These are phyloP conservation scores for Ormyrus thymus DNA, from an alignment of 2,888 invertebrate species.

Conservation along the genomic window DNA sequence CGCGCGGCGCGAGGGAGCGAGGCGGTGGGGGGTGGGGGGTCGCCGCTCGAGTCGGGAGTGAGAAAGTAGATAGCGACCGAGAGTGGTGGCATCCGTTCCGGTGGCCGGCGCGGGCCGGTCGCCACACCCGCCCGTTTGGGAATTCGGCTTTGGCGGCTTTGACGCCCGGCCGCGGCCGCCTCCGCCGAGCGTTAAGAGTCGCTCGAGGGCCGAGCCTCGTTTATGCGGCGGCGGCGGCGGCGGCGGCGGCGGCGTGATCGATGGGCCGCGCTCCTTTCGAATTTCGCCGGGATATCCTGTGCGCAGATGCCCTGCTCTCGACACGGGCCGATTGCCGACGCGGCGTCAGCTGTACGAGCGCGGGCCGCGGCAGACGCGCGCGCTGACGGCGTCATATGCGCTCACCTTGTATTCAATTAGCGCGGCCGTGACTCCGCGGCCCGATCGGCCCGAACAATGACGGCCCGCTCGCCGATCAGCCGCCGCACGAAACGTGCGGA, in stretches of 20 bases:
- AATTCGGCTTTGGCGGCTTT: constrained; percentile 65
- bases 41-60: constrained; percentile 29
- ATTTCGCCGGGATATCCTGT: no score
- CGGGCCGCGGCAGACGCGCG: neutral
- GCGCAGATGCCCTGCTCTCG: constrained; percentile 60
- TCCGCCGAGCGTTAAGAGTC: no score
- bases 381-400: no score
- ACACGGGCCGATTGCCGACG: constrained; percentile 29
- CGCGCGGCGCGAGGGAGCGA: constrained; percentile 7
- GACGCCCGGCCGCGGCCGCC: constrained; percentile 41
- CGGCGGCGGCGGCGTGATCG: no score
- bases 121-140: constrained; percentile 76
- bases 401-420: constrained; percentile 46
- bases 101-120: constrained; percentile 73
- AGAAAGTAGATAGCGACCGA: constrained; percentile 19
- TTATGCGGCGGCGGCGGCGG: no score
- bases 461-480: no score
- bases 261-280: no score
- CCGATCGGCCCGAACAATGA: neutral
- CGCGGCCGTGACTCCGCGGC: neutral
- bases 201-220: no score
- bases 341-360: constrained; percentile 44
- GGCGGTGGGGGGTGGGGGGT: constrained; percentile 10
- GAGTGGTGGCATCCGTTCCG: constrained; percentile 68
- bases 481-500: no score